These are phyloP conservation scores for Muscina levida DNA, from an alignment of 2,888 invertebrate genomes.

Conservation along the genomic window DNA sequence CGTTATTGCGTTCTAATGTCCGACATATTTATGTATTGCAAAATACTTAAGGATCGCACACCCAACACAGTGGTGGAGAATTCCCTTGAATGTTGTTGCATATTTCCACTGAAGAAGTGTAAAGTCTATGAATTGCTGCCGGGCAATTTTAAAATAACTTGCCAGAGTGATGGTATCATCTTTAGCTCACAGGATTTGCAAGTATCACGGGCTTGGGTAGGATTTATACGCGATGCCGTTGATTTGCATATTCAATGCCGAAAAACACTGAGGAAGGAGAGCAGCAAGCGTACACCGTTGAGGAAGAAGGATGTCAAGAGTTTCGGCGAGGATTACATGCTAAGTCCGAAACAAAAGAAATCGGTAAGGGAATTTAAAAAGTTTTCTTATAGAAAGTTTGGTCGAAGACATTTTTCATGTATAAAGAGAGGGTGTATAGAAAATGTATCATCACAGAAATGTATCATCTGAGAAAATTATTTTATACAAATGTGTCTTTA, in stretches of 20 bases:
- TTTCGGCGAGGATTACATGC: conserved; percentile 81
- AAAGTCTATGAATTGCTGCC: conserved; percentile 82
- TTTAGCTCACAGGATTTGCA: conserved; percentile 82
- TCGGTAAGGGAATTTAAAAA: conserved; percentile 76
- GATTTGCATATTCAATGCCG: conserved; percentile 82
- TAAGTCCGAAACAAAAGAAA: conserved; percentile 81
- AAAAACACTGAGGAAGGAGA: conserved; percentile 84
- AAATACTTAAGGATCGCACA: conserved; percentile 81
- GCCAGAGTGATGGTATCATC: conserved; percentile 82
- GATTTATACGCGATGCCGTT: conserved; percentile 82
- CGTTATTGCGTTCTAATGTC: conserved; percentile 86
- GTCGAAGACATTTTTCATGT: too few relatives aligned
- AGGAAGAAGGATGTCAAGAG: conserved; percentile 82
- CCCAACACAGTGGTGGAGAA: conserved; percentile 82
- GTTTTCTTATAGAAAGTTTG: not conserved
- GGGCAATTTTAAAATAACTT: conserved; percentile 83
- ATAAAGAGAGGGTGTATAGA: too few relatives aligned
- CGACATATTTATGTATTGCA: conserved; percentile 88
- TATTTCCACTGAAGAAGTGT: conserved; percentile 87
- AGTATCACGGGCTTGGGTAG: conserved; percentile 82
- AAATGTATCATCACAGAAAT: too few relatives aligned
- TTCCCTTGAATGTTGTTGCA: conserved; percentile 84
- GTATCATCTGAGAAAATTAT: too few relatives aligned
- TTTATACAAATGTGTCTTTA: too few relatives aligned
- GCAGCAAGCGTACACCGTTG: conserved; percentile 83